phyloP scores from a whole-genome alignment of 2,797 vertebrate species.

The Sarcophilus harrisii region DNA sequence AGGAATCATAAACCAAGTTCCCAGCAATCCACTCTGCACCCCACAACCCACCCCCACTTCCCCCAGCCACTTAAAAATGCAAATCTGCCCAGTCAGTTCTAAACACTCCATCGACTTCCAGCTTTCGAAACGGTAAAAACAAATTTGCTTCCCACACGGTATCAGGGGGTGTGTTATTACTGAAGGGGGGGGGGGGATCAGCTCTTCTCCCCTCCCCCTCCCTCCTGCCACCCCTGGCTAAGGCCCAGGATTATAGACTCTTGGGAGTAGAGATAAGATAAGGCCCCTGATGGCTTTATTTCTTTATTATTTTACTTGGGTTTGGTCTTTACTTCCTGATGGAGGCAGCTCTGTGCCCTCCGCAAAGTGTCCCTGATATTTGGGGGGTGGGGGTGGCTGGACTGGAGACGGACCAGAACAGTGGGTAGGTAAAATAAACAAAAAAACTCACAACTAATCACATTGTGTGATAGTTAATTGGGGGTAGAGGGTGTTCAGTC shows the following conservation, averaged over 20 bases:
- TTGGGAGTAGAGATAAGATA: slow-evolving; percentile 8
- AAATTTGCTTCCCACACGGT: slow-evolving; percentile 8
- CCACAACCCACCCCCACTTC: background rate
- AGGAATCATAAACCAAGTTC: background rate
- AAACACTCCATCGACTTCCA: slow-evolving; percentile 14
- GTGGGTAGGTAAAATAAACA: no score
- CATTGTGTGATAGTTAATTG: background rate
- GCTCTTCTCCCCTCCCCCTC: background rate
- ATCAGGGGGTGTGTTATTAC: background rate
- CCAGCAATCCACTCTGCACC: background rate
- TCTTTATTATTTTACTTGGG: background rate
- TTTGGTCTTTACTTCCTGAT: background rate
- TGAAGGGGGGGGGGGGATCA: background rate
- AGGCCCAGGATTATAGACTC: background rate
- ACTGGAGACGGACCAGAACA: background rate
- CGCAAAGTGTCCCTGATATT: background rate
- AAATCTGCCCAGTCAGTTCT: slow-evolving; percentile 3
- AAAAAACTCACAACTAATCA: background rate
- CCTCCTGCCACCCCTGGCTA: background rate
- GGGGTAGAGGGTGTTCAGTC: background rate
- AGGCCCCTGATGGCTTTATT: slow-evolving; percentile 2
- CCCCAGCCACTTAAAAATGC: background rate
- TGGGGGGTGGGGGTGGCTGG: background rate
- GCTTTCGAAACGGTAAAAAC: background rate
- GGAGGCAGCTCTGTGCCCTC: background rate